Base-by-base conservation (phyloP, 53 echinoderm and acorn worm genomes). In the Pentamera pediparva region DNA sequence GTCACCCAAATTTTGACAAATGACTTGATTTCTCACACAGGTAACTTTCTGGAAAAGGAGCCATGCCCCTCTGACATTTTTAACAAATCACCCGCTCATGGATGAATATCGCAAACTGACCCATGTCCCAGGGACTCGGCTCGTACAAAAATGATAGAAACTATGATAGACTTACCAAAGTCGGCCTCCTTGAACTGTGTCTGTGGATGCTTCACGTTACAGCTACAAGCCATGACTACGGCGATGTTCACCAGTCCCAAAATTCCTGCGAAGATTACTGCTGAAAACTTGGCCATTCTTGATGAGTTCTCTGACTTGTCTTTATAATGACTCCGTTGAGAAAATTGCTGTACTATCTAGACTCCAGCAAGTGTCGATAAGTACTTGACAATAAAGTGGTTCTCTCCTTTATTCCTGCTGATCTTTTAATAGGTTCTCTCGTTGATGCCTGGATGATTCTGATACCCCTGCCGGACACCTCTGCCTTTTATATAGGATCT, bases 141-240 rank as follows among this genome's bases (percentile, higher is more conserved):
- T n/a, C n/a, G n/a, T n/a, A n/a, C n/a, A n/a, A n/a, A n/a, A 54
- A 51, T 21, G 51, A 10, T 9, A 54, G 0, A 13, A 53, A 53
- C 2, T 21, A 12, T 26, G 3, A 54, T 9, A 34, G 2, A 49
- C 73, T 72, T 72, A 72, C 73, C 73, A 31, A 72, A 72, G 12
- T 72, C 36, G n/a, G 52, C 54, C 34, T 72, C 73, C 55, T 72
- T 72, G 35, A 20, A 72, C 51, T 53, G 73, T 12, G 73, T 72
- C 20, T 72, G 73, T 72, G 73, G 73, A 35, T 72, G 73, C 34
- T 72, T 72, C 20, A 72, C 34, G 15, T 72, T 17, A 53, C 73
- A 83, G 62, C 70, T 83, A 56, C 83, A 83, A 20, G 83, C 83
- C 20, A 72, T 15, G 32, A 29, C 26, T 11, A 35, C 19, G 15